These are phyloP conservation scores for Noctilio leporinus DNA, from an alignment of 2,113 vertebrate genomes.

Conservation along the genomic window DNA sequence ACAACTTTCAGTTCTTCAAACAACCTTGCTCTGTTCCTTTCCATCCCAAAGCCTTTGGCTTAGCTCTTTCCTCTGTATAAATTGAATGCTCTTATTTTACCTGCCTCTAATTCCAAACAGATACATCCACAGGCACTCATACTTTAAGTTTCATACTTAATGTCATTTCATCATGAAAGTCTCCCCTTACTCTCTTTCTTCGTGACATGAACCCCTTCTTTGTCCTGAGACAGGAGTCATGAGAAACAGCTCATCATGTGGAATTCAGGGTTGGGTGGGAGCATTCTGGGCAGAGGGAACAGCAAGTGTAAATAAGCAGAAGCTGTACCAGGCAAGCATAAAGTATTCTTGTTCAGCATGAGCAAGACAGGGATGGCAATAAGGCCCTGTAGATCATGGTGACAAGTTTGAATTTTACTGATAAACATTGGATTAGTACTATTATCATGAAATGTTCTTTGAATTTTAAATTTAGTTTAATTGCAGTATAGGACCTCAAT, in stretches of 20 bases:
- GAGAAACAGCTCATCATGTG: background rate
- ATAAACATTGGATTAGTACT: background rate
- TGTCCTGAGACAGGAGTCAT: background rate
- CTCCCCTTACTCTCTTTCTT: background rate
- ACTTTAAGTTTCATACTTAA: background rate
- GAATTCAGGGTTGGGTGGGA: background rate
- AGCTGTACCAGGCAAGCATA: background rate
- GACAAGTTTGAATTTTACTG: background rate
- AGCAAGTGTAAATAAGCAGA: background rate
- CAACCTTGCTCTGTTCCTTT: background rate
- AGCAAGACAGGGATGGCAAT: background rate
- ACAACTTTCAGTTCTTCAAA: background rate
- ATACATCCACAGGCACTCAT: background rate
- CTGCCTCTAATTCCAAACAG: background rate
- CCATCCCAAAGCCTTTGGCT: background rate
- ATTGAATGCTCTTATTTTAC: background rate
- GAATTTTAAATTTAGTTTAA: slow-evolving; percentile 33
- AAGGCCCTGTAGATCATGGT: background rate
- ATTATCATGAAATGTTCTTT: slow-evolving; percentile 8
- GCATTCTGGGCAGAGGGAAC: background rate
- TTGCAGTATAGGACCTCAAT: background rate
- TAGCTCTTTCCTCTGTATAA: background rate
- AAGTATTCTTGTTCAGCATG: background rate
- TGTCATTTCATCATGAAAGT: background rate
- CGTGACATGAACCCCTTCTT: background rate